Conservation (phyloP, 2,113 vertebrate genomes). For the Cercopithecus mona region DNA sequence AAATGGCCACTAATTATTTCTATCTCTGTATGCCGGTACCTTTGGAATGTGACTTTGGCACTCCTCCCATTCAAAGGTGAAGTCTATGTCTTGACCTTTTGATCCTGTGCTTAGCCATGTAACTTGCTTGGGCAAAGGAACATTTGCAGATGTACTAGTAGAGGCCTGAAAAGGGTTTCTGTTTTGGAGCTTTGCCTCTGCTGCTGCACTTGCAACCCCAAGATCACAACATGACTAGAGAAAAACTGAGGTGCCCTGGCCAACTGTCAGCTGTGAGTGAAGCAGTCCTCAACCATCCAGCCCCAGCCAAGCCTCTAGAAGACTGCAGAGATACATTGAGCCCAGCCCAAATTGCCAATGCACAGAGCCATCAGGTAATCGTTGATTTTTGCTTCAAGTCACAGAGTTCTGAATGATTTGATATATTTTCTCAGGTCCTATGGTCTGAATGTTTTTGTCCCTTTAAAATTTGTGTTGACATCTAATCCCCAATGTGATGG, state of each 20-base stretch:
- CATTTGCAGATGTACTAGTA: neutral
- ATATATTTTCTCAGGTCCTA: neutral
- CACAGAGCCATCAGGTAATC: neutral
- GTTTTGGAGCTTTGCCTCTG: neutral
- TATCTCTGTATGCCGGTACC: neutral
- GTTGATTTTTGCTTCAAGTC: neutral
- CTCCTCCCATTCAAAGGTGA: neutral
- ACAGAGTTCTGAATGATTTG: neutral
- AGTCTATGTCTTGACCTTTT: neutral
- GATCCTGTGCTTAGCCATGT: neutral
- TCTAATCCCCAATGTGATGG: neutral
- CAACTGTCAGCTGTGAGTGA: neutral
- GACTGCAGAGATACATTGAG: neutral
- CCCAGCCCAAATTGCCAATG: neutral
- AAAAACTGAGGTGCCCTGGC: neutral
- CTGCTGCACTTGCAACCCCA: neutral
- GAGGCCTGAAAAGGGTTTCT: neutral
- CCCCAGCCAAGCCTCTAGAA: neutral
- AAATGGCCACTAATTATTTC: neutral
- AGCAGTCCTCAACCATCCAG: neutral
- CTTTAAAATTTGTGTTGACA: neutral
- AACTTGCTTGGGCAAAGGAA: neutral
- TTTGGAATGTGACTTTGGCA: conserved; percentile 4
- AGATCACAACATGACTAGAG: neutral
- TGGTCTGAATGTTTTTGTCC: neutral